These are phyloP conservation scores for Thalpophila matura DNA, from an alignment of 2,888 invertebrate species.

Conservation along the genomic window DNA sequence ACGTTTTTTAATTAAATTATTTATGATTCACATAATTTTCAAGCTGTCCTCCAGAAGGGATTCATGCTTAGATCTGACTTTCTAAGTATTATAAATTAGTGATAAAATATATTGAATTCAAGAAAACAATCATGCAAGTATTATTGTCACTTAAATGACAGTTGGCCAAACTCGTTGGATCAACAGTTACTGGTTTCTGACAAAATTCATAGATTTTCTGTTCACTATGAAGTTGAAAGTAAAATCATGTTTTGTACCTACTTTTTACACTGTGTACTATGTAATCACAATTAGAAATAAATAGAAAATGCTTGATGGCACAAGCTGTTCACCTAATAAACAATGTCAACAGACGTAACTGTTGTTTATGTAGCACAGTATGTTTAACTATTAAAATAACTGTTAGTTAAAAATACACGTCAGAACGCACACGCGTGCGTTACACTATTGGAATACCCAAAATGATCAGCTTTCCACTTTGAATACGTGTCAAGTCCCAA, in stretches of 20 bases:
- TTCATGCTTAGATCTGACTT: too few species aligned
- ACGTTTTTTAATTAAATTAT: too few species aligned
- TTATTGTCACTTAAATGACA: background rate
- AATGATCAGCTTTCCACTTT: constrained; percentile 30
- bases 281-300: background rate
- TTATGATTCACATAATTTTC: too few species aligned
- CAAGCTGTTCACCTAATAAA: constrained; percentile 14
- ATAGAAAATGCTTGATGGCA: background rate
- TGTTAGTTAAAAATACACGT: constrained; percentile 21
- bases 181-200: background rate
- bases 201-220: background rate
- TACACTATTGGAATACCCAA: background rate
- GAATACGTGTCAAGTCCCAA: constrained; percentile 62
- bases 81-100: too few species aligned
- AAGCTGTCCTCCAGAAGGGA: too few species aligned
- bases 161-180: background rate
- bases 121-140: background rate
- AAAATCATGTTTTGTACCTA: background rate
- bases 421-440: background rate
- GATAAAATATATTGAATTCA: background rate
- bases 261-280: background rate
- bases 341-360: constrained; percentile 41
- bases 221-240: too few species aligned
- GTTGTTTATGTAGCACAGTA: constrained; percentile 38
- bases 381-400: constrained; percentile 21